Percentiles rank a stretch among this genome's conserved stretches.
phyloP scores from a whole-genome alignment of 2,888 invertebrate species.

The Pharmacophagus antenor region DNA sequence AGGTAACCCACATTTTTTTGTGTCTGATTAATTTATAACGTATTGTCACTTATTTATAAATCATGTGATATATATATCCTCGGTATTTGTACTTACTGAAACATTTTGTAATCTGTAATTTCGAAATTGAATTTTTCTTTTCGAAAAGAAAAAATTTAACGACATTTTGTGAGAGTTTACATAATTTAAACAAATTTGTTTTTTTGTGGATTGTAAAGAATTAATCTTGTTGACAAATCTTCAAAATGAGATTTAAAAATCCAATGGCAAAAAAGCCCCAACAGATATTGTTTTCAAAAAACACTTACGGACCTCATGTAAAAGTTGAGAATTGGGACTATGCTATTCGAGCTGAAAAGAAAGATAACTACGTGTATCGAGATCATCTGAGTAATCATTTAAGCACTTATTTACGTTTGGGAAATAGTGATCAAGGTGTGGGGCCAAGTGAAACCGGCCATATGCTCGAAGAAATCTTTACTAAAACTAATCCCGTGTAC shows the following conservation, averaged over 20 bases:
- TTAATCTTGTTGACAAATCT: slow-evolving; percentile 19
- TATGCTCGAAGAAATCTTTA: slow-evolving; percentile 70
- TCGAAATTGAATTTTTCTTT: background rate
- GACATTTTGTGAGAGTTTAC: background rate
- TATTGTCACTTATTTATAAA: too few relatives aligned
- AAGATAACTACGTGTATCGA: slow-evolving; percentile 74
- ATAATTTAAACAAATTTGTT: background rate
- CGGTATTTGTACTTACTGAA: background rate
- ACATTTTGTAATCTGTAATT: background rate
- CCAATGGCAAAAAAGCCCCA: slow-evolving; percentile 67
- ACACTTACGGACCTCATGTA: slow-evolving; percentile 57
- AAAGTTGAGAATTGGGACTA: slow-evolving; percentile 75
- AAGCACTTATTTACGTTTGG: slow-evolving; percentile 72
- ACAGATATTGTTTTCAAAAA: slow-evolving; percentile 72
- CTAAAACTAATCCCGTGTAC: slow-evolving; percentile 65
- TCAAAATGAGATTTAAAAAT: slow-evolving; percentile 55
- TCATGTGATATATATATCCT: too few relatives aligned
- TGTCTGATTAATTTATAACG: too few relatives aligned
- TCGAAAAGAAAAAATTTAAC: background rate
- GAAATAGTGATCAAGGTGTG: slow-evolving; percentile 59
- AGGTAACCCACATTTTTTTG: too few relatives aligned
- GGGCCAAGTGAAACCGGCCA: slow-evolving; percentile 68
- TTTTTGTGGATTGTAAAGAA: background rate
- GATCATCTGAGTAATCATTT: slow-evolving; percentile 67
- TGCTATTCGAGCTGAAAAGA: slow-evolving; percentile 61